phyloP scores from a whole-genome alignment of 2,888 invertebrate genomes.

The Nudaria mundana region DNA sequence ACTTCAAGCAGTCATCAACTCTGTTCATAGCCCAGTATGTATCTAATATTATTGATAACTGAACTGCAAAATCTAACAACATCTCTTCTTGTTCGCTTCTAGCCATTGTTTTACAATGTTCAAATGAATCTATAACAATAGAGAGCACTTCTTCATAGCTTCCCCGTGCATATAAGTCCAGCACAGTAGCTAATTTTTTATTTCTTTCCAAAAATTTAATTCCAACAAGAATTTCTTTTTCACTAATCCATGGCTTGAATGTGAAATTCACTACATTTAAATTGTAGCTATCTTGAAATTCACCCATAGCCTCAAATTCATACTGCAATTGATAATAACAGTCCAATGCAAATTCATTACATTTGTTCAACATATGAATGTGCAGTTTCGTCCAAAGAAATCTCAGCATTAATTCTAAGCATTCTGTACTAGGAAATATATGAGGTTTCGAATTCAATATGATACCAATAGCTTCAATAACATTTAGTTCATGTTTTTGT shows the following conservation, averaged over 20 bases:
- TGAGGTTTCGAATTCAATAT: constrained; percentile 60
- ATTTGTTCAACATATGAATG: constrained; percentile 61
- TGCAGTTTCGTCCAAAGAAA: constrained; percentile 71
- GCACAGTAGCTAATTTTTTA: constrained; percentile 82
- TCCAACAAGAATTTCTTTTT: constrained; percentile 53
- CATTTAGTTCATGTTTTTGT: constrained; percentile 53
- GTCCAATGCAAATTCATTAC: constrained; percentile 65
- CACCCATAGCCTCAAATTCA: constrained; percentile 72
- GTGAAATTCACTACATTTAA: constrained; percentile 62
- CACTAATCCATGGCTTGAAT: constrained; percentile 61
- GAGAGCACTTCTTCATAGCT: constrained; percentile 84
- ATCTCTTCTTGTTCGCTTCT: constrained; percentile 68
- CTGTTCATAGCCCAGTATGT: constrained; percentile 84
- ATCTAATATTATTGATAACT: constrained; percentile 83
- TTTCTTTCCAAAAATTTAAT: constrained; percentile 73
- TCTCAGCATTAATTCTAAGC: constrained; percentile 59
- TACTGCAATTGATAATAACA: constrained; percentile 64
- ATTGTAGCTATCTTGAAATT: constrained; percentile 52
- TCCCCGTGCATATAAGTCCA: constrained; percentile 83
- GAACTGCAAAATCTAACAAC: constrained; percentile 79
- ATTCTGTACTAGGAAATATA: constrained; percentile 53
- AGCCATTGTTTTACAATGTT: constrained; percentile 71
- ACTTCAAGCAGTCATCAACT: constrained; percentile 85
- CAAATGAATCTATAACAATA: constrained; percentile 86
- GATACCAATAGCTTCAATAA: constrained; percentile 62